Base-by-base conservation (phyloP, 2,113 vertebrate species). In the Gavialis gangeticus region DNA sequence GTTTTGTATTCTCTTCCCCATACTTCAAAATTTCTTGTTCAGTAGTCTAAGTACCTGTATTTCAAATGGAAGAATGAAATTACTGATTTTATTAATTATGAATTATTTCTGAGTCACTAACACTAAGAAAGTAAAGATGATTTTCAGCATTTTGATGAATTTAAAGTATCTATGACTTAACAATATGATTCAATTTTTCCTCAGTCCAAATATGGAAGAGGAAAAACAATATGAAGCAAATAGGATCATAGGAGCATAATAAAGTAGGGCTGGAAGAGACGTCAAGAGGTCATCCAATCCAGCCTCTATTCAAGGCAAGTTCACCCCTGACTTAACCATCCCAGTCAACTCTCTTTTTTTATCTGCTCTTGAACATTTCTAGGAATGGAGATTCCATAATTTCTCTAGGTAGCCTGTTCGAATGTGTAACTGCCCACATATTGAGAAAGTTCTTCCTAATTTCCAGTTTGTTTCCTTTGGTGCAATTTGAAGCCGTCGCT, bases 211-310 rank as follows among this genome's bases (percentile, higher is more conserved):
- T 66, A 58, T 1, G 89, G 6, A 83, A 30, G 21, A 58, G 4
- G 71, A 90, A 87, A 12, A 4, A 57, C 16, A 27, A 78, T 5
- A 46, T 3, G 87, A 85, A 75, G 17, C 3, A 55, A 2, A 79
- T 30, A 1, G n/a, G 12, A 15, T 60, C 55, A 3, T 1, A 4
- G 3, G 3, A 22, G 6, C 28, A 4, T 6, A 12, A 84, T 79
- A 15, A 0, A 1, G 10, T 34, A 56, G 14, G 24, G 3, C 0
- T 1, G 11, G 19, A 57, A 37, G 79, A 58, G 0, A 87, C n/a
- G 71, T 8, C 12, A 85, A 64, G 10, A 2, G 85, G 79, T 83
- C 1, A 27, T n/a, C 60, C 59, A 69, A 2, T 12, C 9, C 75
- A 73, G 3, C 5, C 77, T 67, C 22, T 60, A 82, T 91, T 78